These are phyloP conservation scores for Drosophila tristis DNA, from an alignment of 1,140 invertebrate species.

Conservation along the genomic window DNA sequence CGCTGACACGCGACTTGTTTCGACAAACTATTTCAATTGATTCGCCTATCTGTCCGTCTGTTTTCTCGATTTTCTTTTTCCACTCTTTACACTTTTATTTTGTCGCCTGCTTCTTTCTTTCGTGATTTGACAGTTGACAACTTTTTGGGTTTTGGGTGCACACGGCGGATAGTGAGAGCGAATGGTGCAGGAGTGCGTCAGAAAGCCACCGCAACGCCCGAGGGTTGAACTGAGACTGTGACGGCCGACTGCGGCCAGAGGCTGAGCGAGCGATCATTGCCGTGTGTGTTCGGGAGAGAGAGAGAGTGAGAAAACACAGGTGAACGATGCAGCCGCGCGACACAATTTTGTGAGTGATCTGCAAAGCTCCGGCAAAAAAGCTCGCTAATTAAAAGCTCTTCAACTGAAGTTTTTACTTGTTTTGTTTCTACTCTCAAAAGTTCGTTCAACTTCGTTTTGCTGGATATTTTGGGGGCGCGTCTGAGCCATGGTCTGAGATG, in stretches of 20 bases:
- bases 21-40: conserved; percentile 63
- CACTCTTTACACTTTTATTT: conserved; percentile 9
- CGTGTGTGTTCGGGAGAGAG: conserved; percentile 24
- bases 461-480: conserved; percentile 40
- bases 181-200: conserved; percentile 12
- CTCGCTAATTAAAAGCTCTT: conserved; percentile 51
- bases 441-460: conserved; percentile 66
- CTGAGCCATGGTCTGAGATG: not conserved
- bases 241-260: conserved; percentile 13
- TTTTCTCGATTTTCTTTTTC: conserved; percentile 41
- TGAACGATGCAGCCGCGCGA: conserved; percentile 30
- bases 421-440: conserved; percentile 24
- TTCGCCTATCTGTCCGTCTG: conserved; percentile 18
- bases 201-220: conserved; percentile 65
- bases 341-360: conserved; percentile 24
- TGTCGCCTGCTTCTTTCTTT: conserved; percentile 14
- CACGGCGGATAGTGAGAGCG: conserved; percentile 16
- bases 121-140: conserved; percentile 68
- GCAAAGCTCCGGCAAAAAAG: conserved; percentile 43
- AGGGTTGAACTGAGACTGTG: conserved; percentile 76
- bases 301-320: conserved; percentile 30
- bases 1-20: conserved; percentile 72
- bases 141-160: conserved; percentile 59
- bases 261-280: conserved; percentile 17
- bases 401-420: conserved; percentile 32